phyloP scores from a whole-genome alignment of 2,797 vertebrate genomes.

The Pogonophryne albipinna region DNA sequence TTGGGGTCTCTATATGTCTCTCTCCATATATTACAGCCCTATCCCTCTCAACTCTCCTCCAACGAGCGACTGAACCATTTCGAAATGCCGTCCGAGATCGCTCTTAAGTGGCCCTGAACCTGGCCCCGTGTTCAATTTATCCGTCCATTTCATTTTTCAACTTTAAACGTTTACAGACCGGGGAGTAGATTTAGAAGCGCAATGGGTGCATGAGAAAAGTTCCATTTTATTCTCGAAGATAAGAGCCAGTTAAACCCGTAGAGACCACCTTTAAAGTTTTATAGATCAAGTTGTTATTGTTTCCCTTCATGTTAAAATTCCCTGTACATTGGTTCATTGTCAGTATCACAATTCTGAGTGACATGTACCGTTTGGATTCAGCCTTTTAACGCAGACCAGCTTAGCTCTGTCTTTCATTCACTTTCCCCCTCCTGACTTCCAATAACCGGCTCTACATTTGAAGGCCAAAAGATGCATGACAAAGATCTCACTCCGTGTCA shows the following conservation, averaged over 20 bases:
- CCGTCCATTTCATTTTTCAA: slow-evolving; percentile 63
- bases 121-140: slow-evolving; percentile 63
- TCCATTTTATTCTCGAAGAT: slow-evolving; percentile 40
- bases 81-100: slow-evolving; percentile 51
- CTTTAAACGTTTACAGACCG: slow-evolving; percentile 65
- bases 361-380: slow-evolving; percentile 24
- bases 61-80: slow-evolving; percentile 47
- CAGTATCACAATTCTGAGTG: slow-evolving; percentile 9
- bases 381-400: slow-evolving; percentile 35
- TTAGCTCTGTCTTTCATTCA: slow-evolving; percentile 21
- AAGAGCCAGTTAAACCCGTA: slow-evolving; percentile 29
- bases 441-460: slow-evolving; percentile 46
- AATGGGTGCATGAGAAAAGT: slow-evolving; percentile 24
- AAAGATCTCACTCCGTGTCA: slow-evolving; percentile 58
- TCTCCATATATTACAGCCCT: slow-evolving; percentile 28
- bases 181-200: slow-evolving; percentile 24
- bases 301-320: slow-evolving; percentile 15
- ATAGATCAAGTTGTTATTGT: slow-evolving; percentile 25
- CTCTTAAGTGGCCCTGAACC: slow-evolving; percentile 71
- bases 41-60: slow-evolving; percentile 23
- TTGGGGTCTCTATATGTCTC: slow-evolving; percentile 58
- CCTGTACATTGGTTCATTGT: neutral
- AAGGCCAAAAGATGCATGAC: slow-evolving; percentile 47
- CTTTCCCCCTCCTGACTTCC: slow-evolving; percentile 24
- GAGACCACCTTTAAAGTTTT: slow-evolving; percentile 41